These are phyloP conservation scores for Epizoanthus scotinus DNA, from an alignment of 92 coral and sea anemone genomes.

Conservation along the genomic window DNA sequence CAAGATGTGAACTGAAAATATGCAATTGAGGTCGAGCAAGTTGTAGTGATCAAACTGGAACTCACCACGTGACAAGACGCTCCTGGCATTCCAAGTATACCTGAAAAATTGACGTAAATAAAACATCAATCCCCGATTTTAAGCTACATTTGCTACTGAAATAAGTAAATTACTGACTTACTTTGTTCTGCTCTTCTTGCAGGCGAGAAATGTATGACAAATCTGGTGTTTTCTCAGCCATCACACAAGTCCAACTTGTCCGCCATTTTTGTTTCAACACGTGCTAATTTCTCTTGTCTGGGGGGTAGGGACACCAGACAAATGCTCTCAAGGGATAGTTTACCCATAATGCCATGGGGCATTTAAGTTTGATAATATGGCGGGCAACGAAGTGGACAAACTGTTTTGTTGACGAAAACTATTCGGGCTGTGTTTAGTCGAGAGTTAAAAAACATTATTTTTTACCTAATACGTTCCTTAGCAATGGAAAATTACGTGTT, in stretches of 20 bases:
- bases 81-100: conserved; percentile 66
- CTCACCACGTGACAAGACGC: conserved; percentile 81
- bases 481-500: conserved; percentile 94
- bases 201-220: conserved; percentile 67
- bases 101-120: conserved; percentile 34
- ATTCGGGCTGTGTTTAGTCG: too few species aligned
- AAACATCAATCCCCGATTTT: background rate
- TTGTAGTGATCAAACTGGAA: too few species aligned
- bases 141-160: background rate
- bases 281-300: background rate
- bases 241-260: conserved; percentile 7
- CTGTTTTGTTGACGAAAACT: conserved; percentile 17
- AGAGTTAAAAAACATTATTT: background rate
- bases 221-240: conserved; percentile 58
- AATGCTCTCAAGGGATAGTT: background rate
- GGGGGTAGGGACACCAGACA: conserved; percentile 52
- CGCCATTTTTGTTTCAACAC: conserved; percentile 50
- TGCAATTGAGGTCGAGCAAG: too few species aligned
- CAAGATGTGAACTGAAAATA: too few species aligned
- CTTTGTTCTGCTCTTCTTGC: conserved; percentile 78
- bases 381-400: background rate
- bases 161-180: conserved; percentile 25
- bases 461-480: background rate
- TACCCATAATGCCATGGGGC: conserved; percentile 30
- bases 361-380: conserved; percentile 6